Base-by-base conservation (phyloP, 2,888 invertebrate genomes). In the Clepsis dumicolana region DNA sequence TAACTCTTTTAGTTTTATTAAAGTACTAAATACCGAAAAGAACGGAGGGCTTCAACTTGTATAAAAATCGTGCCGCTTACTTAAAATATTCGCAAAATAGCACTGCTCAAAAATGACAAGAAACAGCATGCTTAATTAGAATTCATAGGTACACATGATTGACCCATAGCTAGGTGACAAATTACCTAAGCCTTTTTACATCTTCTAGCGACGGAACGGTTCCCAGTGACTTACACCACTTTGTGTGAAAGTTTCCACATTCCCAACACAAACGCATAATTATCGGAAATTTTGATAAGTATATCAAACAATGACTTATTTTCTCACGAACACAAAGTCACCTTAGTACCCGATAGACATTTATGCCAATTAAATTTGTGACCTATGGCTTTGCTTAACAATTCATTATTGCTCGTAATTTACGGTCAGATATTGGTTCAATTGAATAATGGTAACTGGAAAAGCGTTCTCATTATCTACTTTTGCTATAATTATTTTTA, bases 371-470 rank as follows among this genome's bases (percentile, higher is more conserved):
- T 12, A 5, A 27, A 38, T 52, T 52, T 57, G 10, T 16, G 44
- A 18, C 25, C 27, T 60, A 25, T 32, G 27, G 8, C 32, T 50
- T 25, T 16, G 14, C 10, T n/a, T 24, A 29, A 44, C 61, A 10
- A 44, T 54, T 18, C 24, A 18, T 27, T 54, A n/a, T 60, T 21
- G 35, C 48, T 60, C 52, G 41, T 21, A 53, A 24, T 1, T n/a
- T 48, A 16, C 32, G 29, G 59, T 65, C 48, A 71, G 65, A 74
- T 57, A 53, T 54, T 64, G 62, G 62, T 59, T 52, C 60, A 62
- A 54, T 35, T 75, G 75, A 68, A 71, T 72, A 74, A 75, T 73
- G 71, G 72, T 71, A 65, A 70, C 56, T 75, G 73, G 75, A 74
- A 75, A 71, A 69, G 65, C 54, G 73, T 71, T 73, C 72, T 70